phyloP scores from a whole-genome alignment of 2,113 vertebrate genomes.

The Erpornis zantholeuca region DNA sequence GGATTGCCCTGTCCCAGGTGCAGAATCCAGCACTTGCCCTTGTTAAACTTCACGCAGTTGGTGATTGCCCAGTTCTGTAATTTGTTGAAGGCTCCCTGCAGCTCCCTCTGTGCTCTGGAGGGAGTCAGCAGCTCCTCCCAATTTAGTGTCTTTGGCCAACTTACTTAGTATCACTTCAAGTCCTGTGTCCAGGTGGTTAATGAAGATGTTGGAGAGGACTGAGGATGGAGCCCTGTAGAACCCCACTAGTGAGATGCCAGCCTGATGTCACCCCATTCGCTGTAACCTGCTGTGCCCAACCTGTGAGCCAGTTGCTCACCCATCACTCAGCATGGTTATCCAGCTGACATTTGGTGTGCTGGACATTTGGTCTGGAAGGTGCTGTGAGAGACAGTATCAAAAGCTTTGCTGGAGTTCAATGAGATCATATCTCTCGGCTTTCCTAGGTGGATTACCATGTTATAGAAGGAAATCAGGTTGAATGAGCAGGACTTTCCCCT shows the following conservation, averaged over 20 bases:
- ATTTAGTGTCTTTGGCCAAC: not conserved
- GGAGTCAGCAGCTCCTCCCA: not conserved
- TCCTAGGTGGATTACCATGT: not conserved
- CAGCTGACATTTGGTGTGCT: not conserved
- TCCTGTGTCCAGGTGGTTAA: not conserved
- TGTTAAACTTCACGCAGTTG: not conserved
- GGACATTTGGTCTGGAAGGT: not conserved
- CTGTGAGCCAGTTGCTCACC: not conserved
- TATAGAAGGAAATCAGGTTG: not conserved
- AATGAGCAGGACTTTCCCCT: not conserved
- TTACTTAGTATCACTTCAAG: not conserved
- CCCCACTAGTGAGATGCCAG: not conserved
- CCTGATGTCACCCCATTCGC: not conserved
- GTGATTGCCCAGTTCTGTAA: not conserved
- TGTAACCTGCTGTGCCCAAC: not conserved
- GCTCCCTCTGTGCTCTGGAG: accelerated
- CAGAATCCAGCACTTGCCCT: accelerated
- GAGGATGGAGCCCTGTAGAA: not conserved
- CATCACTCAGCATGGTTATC: not conserved
- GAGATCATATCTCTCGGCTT: not conserved
- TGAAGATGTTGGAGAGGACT: not conserved
- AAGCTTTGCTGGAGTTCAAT: not conserved
- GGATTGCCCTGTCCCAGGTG: not conserved
- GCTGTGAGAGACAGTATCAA: not conserved
- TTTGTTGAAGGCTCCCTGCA: not conserved